phyloP scores from a whole-genome alignment of 1,140 invertebrate species.

The Coelopa frigida region DNA sequence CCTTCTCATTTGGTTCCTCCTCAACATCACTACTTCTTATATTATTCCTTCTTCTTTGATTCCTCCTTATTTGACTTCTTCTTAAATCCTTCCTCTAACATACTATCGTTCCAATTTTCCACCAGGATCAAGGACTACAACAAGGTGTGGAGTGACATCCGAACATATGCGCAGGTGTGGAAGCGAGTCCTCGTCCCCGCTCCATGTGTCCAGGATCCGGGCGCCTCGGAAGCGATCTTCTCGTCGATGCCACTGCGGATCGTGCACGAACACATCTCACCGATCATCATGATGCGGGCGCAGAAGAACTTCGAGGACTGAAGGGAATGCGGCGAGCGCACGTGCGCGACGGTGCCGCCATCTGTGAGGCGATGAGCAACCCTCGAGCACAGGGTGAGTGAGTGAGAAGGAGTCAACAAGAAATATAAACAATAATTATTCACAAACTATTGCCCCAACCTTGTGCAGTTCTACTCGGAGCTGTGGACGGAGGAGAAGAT shows the following conservation, averaged over 20 bases:
- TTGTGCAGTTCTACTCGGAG: constrained; percentile 41
- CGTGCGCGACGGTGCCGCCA: constrained; percentile 77
- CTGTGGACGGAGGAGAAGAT: constrained; percentile 65
- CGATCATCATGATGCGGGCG: constrained; percentile 74
- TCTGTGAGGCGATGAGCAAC: constrained; percentile 85
- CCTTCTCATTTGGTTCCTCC: too few relatives aligned
- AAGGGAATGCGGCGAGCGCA: constrained; percentile 83
- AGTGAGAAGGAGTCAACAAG: too few relatives aligned
- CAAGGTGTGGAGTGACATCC: constrained; percentile 61
- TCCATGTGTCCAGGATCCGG: constrained; percentile 60
- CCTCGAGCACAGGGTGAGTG: constrained; percentile 62
- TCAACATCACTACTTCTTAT: too few relatives aligned
- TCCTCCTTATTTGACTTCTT: too few relatives aligned
- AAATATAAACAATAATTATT: too few relatives aligned
- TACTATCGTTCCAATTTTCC: constrained; percentile 5
- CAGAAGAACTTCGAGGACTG: constrained; percentile 75
- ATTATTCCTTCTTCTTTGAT: too few relatives aligned
- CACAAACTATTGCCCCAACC: too few relatives aligned
- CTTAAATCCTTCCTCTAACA: too few relatives aligned
- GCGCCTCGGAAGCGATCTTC: constrained; percentile 70
- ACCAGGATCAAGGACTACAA: constrained; percentile 62
- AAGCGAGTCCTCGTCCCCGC: constrained; percentile 63
- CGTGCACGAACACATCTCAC: constrained; percentile 56
- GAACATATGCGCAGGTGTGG: constrained; percentile 58
- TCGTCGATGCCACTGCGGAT: constrained; percentile 55